Conservation (phyloP, 1,140 invertebrate species). For the Schmidtea mediterranea region DNA sequence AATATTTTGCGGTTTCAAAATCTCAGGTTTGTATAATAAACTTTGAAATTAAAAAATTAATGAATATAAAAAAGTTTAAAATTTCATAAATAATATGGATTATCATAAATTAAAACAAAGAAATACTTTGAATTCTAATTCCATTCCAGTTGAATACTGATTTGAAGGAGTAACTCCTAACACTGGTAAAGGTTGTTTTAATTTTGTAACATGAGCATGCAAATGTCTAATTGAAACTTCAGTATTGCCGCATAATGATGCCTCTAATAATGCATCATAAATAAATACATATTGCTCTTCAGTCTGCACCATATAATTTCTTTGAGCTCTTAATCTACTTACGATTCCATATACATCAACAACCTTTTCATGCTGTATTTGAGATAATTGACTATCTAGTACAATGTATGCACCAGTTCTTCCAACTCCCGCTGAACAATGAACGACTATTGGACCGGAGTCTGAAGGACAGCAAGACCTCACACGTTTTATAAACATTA, state of each 20-base stretch:
- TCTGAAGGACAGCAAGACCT: constrained; percentile 51
- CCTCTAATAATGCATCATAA: constrained; percentile 65
- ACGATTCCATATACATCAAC: constrained; percentile 97
- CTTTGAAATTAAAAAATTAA: too few relatives aligned
- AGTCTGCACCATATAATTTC: constrained; percentile 46
- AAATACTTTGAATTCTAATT: constrained; percentile 49
- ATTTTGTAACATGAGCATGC: constrained; percentile 67
- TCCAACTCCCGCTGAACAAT: constrained; percentile 35
- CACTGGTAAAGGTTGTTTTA: constrained; percentile 40
- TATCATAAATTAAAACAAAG: too few relatives aligned
- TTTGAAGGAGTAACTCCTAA: constrained; percentile 18
- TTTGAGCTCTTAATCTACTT: constrained; percentile 72
- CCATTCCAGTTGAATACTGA: constrained; percentile 54
- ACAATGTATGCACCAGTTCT: constrained; percentile 47
- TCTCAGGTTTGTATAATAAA: too few relatives aligned
- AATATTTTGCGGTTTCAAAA: too few relatives aligned
- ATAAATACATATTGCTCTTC: constrained; percentile 99
- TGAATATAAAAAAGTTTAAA: too few relatives aligned
- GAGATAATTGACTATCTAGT: constrained; percentile 89
- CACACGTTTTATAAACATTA: constrained; percentile 60
- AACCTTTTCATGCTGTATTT: constrained; percentile 58
- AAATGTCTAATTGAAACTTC: constrained; percentile 69
- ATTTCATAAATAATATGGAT: too few relatives aligned
- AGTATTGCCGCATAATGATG: constrained; percentile 70
- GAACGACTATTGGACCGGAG: constrained; percentile 68